A percentile compares a stretch with the other conserved stretches of the same genome.
Conservation (phyloP, 2,888 invertebrate genomes). For the Osmoderma eremita region DNA sequence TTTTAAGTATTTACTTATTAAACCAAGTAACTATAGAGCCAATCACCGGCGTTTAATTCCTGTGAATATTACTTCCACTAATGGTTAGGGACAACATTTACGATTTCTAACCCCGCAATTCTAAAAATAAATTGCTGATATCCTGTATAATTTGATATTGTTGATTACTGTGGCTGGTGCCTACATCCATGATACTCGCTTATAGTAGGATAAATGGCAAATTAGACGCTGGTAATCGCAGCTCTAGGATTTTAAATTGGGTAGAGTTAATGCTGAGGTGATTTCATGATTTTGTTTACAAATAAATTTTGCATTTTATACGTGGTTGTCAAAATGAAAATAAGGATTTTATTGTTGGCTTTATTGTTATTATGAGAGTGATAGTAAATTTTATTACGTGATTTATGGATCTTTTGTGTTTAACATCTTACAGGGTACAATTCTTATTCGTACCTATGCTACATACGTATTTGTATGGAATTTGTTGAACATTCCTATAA, state of each 20-base stretch:
- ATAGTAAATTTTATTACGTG: constrained; percentile 30
- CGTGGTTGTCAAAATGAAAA: constrained; percentile 8
- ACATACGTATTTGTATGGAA: too few species aligned
- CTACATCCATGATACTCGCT: constrained; percentile 9
- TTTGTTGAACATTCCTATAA: too few species aligned
- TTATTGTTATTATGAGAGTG: constrained; percentile 14
- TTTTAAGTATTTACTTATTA: neutral
- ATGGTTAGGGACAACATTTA: constrained; percentile 16
- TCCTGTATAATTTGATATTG: constrained; percentile 13
- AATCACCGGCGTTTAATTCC: constrained; percentile 7
- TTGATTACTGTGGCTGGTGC: neutral
- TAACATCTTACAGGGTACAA: too few species aligned
- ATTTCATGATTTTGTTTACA: constrained; percentile 39
- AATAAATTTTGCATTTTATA: constrained; percentile 32
- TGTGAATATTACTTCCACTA: neutral
- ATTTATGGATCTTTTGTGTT: constrained; percentile 23
- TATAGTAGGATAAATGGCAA: constrained; percentile 30
- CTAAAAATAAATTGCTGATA: constrained; percentile 19
- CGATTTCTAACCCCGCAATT: neutral
- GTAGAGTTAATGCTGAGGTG: constrained; percentile 16
- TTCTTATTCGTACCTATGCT: too few species aligned
- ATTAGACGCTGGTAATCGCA: constrained; percentile 24
- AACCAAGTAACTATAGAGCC: neutral
- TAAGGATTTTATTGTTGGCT: constrained; percentile 24
- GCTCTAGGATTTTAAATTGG: constrained; percentile 31